phyloP scores from a whole-genome alignment of 2,113 vertebrate species.

The Oryzias celebensis region DNA sequence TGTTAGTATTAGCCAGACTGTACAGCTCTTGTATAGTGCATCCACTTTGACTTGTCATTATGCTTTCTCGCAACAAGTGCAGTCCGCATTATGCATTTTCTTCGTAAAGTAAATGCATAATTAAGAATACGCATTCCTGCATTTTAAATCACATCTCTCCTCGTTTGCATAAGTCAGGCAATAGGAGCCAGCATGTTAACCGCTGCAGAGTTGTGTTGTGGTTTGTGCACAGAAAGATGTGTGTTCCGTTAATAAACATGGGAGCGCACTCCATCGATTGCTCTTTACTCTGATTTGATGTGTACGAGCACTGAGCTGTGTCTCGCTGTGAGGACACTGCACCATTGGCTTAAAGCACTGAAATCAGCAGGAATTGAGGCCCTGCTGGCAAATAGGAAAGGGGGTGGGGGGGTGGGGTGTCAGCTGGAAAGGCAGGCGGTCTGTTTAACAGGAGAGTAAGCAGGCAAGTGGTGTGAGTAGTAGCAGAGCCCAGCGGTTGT shows the following conservation, averaged over 20 bases:
- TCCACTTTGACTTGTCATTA: slow-evolving; percentile 49
- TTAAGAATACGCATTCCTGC: slow-evolving; percentile 56
- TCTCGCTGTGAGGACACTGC: slow-evolving; percentile 44
- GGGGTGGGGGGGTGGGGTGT: slow-evolving; percentile 29
- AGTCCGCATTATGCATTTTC: slow-evolving; percentile 40
- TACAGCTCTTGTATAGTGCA: slow-evolving; percentile 35
- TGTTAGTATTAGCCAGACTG: slow-evolving; percentile 40
- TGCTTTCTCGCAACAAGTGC: slow-evolving; percentile 35
- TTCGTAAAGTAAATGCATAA: slow-evolving; percentile 57
- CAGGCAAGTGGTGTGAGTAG: slow-evolving; percentile 2
- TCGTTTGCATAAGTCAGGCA: slow-evolving; percentile 15
- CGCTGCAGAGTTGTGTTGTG: slow-evolving; percentile 29
- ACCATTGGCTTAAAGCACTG: slow-evolving; percentile 38
- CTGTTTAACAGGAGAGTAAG: slow-evolving; percentile 43
- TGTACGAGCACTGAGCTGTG: slow-evolving; percentile 46
- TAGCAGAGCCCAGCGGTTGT: slow-evolving; percentile 1
- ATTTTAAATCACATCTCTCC: slow-evolving; percentile 35
- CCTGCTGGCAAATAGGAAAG: slow-evolving; percentile 54
- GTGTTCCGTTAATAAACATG: slow-evolving; percentile 62
- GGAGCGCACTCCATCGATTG: slow-evolving; percentile 57
- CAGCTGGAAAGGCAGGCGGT: slow-evolving; percentile 46
- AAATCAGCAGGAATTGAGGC: slow-evolving; percentile 57
- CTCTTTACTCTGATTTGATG: slow-evolving; percentile 61
- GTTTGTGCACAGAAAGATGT: slow-evolving; percentile 33
- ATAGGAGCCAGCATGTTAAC: slow-evolving; percentile 6